Evolutionary conservation across 2,797 vertebrate species (phyloP).

Genomic region (Scarus forsteni): DNA sequence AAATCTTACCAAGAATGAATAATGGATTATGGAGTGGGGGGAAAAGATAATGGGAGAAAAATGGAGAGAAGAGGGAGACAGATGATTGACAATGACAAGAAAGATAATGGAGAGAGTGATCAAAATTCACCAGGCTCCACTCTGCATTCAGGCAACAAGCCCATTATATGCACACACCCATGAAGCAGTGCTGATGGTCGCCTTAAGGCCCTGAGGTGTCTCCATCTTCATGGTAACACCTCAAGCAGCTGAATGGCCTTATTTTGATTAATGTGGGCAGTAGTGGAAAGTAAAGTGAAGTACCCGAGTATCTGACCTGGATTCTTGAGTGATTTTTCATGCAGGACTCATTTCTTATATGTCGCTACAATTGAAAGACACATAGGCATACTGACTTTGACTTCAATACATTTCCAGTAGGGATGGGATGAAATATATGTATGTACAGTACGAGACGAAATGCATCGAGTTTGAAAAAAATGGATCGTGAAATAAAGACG

Average conservation of each 20-base stretch:
- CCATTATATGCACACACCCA: conserved; percentile 64
- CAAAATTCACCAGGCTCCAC: conserved; percentile 57
- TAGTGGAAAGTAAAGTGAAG: no score
- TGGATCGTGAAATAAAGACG: no score
- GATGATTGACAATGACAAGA: conserved; percentile 66
- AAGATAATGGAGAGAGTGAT: conserved; percentile 58
- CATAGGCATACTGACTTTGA: no score
- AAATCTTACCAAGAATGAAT: conserved; percentile 52
- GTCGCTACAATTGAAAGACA: no score
- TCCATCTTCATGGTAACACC: conserved; percentile 31
- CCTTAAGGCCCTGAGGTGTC: conserved; percentile 37
- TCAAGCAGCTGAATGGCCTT: conserved; percentile 36
- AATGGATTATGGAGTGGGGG: conserved; percentile 52
- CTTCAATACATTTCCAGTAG: no score
- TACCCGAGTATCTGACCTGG: no score
- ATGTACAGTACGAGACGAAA: no score
- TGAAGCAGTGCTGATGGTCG: conserved; percentile 35
- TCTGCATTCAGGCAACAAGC: conserved; percentile 55
- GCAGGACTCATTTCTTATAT: no score
- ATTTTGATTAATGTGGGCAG: conserved; percentile 13
- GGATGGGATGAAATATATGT: no score
- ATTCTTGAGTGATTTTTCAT: no score
- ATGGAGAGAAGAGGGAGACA: conserved; percentile 36
- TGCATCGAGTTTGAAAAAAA: no score
- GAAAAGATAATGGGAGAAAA: conserved; percentile 45